A percentile compares a stretch with the other conserved stretches of the same genome.
phyloP scores from a whole-genome alignment of 2,797 vertebrate genomes.

The Sebastes hubbsi region DNA sequence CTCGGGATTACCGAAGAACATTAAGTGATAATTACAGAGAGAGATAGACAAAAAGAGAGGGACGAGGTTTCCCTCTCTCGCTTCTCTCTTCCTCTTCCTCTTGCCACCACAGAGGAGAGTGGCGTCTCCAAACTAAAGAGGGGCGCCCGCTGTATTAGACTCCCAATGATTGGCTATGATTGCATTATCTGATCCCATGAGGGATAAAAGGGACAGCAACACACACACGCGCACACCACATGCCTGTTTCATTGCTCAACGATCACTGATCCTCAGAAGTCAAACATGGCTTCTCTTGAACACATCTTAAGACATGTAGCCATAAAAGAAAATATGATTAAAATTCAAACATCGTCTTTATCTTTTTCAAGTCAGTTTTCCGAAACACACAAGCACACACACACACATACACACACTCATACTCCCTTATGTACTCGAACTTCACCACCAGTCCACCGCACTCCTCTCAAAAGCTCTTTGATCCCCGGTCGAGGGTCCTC shows the following conservation, averaged over 20 bases:
- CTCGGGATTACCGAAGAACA: conserved; percentile 64
- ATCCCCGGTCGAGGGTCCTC: conserved; percentile 82
- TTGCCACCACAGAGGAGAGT: conserved; percentile 74
- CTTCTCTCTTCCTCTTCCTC: conserved; percentile 61
- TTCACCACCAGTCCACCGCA: conserved; percentile 77
- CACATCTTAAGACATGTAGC: conserved; percentile 45
- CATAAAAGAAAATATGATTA: conserved; percentile 57
- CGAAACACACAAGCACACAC: conserved; percentile 38
- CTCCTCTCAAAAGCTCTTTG: conserved; percentile 77
- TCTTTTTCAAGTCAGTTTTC: conserved; percentile 58
- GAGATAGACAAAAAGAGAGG: conserved; percentile 51
- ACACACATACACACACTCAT: conserved; percentile 39
- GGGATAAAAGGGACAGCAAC: conserved; percentile 65
- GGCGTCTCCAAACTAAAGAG: conserved; percentile 74
- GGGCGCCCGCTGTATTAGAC: conserved; percentile 79
- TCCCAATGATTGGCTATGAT: conserved; percentile 75
- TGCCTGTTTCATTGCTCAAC: conserved; percentile 58
- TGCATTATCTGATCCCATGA: conserved; percentile 73
- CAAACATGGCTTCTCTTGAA: conserved; percentile 39
- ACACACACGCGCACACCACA: conserved; percentile 44
- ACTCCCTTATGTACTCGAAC: conserved; percentile 59
- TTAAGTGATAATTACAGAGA: conserved; percentile 82
- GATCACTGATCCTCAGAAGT: conserved; percentile 58
- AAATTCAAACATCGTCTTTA: conserved; percentile 61
- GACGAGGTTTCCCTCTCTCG: conserved; percentile 65